phyloP scores from a whole-genome alignment of 2,888 invertebrate species.

The Stenolophus ochropezus region DNA sequence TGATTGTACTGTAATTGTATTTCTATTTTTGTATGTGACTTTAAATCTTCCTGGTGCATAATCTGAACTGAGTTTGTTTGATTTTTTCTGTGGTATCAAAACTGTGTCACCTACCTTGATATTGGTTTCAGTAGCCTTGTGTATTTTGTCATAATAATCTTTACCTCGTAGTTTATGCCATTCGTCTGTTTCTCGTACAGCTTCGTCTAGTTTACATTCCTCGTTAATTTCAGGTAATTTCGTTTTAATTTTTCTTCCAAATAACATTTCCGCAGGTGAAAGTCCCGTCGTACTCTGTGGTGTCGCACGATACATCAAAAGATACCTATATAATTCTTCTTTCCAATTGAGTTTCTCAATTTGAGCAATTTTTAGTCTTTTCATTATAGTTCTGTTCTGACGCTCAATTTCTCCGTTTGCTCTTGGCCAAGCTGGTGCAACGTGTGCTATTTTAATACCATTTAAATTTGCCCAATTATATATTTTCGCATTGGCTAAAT shows the following conservation, averaged over 20 bases:
- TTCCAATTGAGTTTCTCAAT: neutral
- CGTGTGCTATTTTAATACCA: neutral
- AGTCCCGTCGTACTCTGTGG: neutral
- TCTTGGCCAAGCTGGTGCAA: neutral
- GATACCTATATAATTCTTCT: neutral
- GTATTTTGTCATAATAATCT: no score
- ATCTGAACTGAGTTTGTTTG: no score
- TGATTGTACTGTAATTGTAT: no score
- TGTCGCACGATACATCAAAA: neutral
- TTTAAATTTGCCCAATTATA: neutral
- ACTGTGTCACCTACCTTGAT: no score
- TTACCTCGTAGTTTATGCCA: no score
- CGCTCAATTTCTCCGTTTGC: neutral
- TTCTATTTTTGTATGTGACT: no score
- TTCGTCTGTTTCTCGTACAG: no score
- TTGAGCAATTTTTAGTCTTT: neutral
- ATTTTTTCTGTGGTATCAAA: no score
- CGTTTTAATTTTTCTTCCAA: neutral
- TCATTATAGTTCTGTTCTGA: neutral
- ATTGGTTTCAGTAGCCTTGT: no score
- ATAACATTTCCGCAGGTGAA: neutral
- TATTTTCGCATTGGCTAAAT: no score
- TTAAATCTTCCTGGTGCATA: no score
- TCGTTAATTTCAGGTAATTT: neutral
- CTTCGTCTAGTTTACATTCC: no score